These are phyloP conservation scores for Xenentodon cancila DNA, from an alignment of 2,797 vertebrate species.

Conservation along the genomic window DNA sequence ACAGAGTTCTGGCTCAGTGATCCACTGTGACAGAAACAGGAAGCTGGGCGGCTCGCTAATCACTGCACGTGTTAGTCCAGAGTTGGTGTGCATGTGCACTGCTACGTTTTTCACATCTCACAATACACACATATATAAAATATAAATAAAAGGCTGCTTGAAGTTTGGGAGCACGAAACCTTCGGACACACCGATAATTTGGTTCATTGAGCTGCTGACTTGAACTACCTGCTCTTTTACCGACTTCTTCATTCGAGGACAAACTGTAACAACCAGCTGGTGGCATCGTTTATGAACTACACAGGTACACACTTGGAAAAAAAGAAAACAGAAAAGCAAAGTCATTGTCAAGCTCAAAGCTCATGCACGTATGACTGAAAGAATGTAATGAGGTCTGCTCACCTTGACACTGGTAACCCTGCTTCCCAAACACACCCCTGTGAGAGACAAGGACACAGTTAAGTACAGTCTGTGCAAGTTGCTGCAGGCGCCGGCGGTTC, in stretches of 20 bases:
- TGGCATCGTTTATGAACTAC: constrained; percentile 98
- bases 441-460: constrained; percentile 53
- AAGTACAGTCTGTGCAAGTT: constrained; percentile 10
- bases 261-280: constrained; percentile 92
- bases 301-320: constrained; percentile 94
- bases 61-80: constrained; percentile 51
- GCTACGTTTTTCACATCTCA: constrained; percentile 21
- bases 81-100: neutral
- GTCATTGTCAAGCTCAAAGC: neutral
- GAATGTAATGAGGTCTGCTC: constrained; percentile 41
- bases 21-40: constrained; percentile 52
- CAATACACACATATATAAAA: neutral
- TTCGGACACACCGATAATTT: neutral
- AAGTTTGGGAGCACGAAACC: constrained; percentile 1
- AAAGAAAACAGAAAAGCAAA: constrained; percentile 4
- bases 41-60: constrained; percentile 41
- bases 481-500: neutral
- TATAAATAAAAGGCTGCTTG: neutral
- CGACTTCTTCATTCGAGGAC: constrained; percentile 92
- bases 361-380: neutral
- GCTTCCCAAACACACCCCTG: constrained; percentile 98
- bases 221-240: constrained; percentile 81
- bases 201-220: neutral
- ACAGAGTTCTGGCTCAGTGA: constrained; percentile 49
- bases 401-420: constrained; percentile 99